A percentile compares a stretch with the other conserved stretches of the same genome.
These are phyloP conservation scores for Cyphomyrus discorhynchus DNA, from an alignment of 2,113 vertebrate genomes.

Conservation along the genomic window DNA sequence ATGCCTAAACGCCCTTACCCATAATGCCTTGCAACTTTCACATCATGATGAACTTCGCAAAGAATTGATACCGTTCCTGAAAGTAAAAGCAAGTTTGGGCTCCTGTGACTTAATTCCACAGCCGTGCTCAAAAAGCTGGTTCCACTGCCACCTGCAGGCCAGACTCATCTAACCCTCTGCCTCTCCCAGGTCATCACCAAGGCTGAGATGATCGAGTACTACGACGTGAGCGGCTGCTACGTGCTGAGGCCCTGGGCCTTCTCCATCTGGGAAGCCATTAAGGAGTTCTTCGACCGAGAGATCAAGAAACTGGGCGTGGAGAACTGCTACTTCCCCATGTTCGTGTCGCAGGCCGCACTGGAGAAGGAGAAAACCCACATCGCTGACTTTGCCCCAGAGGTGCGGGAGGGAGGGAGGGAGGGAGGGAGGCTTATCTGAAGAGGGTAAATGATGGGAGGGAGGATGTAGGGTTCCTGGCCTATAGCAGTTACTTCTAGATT, in stretches of 20 bases:
- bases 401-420: conserved; percentile 35
- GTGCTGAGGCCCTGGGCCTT: conserved; percentile 91
- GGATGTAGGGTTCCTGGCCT: not conserved
- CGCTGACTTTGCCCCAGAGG: conserved; percentile 94
- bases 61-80: not conserved
- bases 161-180: not conserved
- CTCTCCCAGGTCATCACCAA: conserved; percentile 87
- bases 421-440: not conserved
- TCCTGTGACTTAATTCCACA: not conserved
- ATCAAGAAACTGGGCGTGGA: conserved; percentile 95
- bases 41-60: not conserved
- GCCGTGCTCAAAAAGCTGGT: not conserved
- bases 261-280: conserved; percentile 88
- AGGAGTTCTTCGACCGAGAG: conserved; percentile 83
- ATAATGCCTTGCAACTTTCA: not conserved
- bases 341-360: conserved; percentile 88
- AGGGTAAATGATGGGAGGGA: not conserved
- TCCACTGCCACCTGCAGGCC: not conserved
- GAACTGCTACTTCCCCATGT: conserved; percentile 99
- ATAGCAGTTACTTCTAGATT: not conserved
- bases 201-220: conserved; percentile 97
- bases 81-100: not conserved
- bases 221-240: conserved; percentile 95
- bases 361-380: conserved; percentile 91
- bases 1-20: not conserved